Evolutionary conservation across 2,797 vertebrate genomes (phyloP).

Genomic region (Rhinoraja longicauda): DNA sequence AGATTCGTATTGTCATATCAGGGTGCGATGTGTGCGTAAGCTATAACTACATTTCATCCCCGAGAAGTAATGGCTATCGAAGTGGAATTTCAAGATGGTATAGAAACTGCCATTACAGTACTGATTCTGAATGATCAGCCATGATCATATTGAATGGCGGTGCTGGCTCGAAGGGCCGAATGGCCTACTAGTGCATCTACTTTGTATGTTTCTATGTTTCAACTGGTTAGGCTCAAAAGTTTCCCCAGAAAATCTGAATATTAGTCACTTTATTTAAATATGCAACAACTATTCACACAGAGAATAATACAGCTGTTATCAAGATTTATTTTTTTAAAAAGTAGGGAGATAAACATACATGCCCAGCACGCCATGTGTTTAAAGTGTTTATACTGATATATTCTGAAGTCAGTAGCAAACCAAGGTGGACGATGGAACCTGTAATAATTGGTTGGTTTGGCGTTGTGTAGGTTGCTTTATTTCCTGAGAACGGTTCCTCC

Average conservation of each 20-base stretch:
- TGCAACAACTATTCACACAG: background rate
- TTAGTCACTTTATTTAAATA: background rate
- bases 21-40: too few species aligned
- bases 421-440: slow-evolving; percentile 3
- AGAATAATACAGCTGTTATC: slow-evolving; percentile 8
- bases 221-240: background rate
- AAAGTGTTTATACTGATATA: slow-evolving; percentile 12
- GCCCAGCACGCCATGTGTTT: slow-evolving; percentile 23
- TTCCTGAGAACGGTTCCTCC: slow-evolving; percentile 29
- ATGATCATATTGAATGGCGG: too few species aligned
- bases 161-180: too few species aligned
- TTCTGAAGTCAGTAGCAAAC: slow-evolving; percentile 15
- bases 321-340: slow-evolving; percentile 27
- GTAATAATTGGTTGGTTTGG: background rate
- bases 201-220: too few species aligned
- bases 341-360: slow-evolving; percentile 28
- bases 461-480: background rate
- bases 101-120: too few species aligned
- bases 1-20: too few species aligned
- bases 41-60: too few species aligned
- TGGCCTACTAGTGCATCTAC: too few species aligned
- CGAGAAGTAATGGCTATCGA: too few species aligned
- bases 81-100: too few species aligned
- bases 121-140: too few species aligned
- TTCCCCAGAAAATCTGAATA: background rate